Evolutionary conservation across 1,140 invertebrate species (phyloP).

Genomic region (Sminthurinus signatus): DNA sequence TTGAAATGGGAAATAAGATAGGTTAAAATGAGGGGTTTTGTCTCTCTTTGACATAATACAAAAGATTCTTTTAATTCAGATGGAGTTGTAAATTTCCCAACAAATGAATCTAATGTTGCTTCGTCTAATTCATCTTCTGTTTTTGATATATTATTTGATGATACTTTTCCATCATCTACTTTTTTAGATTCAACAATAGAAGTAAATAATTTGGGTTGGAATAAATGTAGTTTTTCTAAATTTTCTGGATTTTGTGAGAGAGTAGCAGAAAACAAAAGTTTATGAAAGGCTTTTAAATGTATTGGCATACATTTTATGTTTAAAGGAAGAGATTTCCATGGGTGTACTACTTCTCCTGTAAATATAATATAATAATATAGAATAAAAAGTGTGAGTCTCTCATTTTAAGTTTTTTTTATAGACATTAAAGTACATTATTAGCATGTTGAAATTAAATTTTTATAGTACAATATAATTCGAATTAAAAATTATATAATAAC

Average conservation of each 20-base stretch:
- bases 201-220: slow-evolving; percentile 86
- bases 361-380: too few relatives aligned
- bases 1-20: slow-evolving; percentile 60
- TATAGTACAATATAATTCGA: too few relatives aligned
- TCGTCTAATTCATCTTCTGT: slow-evolving; percentile 8
- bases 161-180: too few relatives aligned
- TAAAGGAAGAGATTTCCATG: slow-evolving; percentile 48
- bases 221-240: slow-evolving; percentile 75
- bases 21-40: slow-evolving; percentile 78
- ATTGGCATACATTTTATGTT: slow-evolving; percentile 41
- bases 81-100: slow-evolving; percentile 77
- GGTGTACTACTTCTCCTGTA: slow-evolving; percentile 18
- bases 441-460: too few relatives aligned
- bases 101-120: slow-evolving; percentile 50
- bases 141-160: neutral
- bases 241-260: slow-evolving; percentile 93
- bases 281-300: slow-evolving; percentile 63
- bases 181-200: slow-evolving; percentile 59
- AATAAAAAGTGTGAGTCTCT: too few relatives aligned
- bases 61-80: slow-evolving; percentile 70
- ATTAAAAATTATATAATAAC: too few relatives aligned
- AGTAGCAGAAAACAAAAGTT: slow-evolving; percentile 92
- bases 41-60: slow-evolving; percentile 58
- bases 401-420: too few relatives aligned
- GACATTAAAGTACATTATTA: too few relatives aligned